Conservation (phyloP, 2,888 invertebrate species). For the Campoplex capitator region DNA sequence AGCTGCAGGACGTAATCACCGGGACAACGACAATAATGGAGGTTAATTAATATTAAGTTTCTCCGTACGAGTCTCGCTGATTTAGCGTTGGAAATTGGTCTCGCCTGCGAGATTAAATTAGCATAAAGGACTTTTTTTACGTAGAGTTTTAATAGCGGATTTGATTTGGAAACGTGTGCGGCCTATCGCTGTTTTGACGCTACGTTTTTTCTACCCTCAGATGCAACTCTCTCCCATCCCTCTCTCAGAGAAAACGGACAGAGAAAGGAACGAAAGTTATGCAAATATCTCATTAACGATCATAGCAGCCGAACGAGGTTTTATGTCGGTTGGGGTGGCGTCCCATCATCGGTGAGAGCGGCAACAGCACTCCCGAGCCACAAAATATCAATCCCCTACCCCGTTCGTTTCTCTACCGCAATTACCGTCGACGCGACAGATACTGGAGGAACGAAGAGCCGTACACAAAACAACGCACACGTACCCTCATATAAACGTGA, state of each 20-base stretch:
- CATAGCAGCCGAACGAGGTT: constrained; percentile 53
- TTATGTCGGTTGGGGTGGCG: constrained; percentile 56
- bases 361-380: constrained; percentile 29
- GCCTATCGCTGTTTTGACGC: constrained; percentile 74
- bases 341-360: constrained; percentile 11
- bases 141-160: background rate
- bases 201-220: constrained; percentile 60
- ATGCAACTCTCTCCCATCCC: constrained; percentile 71
- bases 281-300: constrained; percentile 80
- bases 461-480: constrained; percentile 48
- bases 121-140: constrained; percentile 77
- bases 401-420: constrained; percentile 42
- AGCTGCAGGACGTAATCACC: background rate
- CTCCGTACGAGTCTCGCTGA: background rate
- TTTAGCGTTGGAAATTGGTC: constrained; percentile 74
- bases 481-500: constrained; percentile 14
- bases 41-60: constrained; percentile 71
- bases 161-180: constrained; percentile 32
- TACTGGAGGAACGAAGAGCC: constrained; percentile 28
- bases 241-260: constrained; percentile 22
- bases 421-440: constrained; percentile 57
- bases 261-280: constrained; percentile 76
- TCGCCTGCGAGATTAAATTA: constrained; percentile 80
- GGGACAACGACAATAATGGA: constrained; percentile 53
- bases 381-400: constrained; percentile 40